Base-by-base conservation (phyloP, 2,113 vertebrate genomes). In the Hemicordylus capensis region DNA sequence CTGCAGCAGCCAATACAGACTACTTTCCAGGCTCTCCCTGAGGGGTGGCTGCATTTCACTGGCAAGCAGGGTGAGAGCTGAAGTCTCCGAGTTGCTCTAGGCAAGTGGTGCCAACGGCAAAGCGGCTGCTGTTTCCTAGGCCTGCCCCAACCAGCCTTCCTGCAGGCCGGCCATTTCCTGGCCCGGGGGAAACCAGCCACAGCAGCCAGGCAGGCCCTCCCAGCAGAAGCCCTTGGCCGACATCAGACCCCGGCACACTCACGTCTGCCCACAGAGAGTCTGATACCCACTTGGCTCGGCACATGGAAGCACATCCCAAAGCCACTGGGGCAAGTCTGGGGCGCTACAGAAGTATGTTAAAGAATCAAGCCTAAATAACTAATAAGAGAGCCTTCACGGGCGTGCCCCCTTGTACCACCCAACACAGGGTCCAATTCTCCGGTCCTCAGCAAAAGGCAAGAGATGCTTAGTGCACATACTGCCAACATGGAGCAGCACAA, bases 91-190 rank as follows among this genome's bases (percentile, higher is more conserved):
- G 58, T 59, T 42, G 8, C 37, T 51, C 56, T 51, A 37, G 26
- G 63, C 63, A 73, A 80, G 69, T 63, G 44, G 67, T 19, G 39
- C 56, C 24, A 19, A 63, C n/a, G 14, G 15, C 46, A 73, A 63
- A 80, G n/a, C n/a, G n/a, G 76, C n/a, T 73, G 56, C n/a, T 39
- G 64, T 80, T 66, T 64, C 84, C 69, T 54, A 26, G 22, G 58
- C 56, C 67, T 63, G 51, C 58, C 84, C 67, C 66, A 85, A n/a
- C 67, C 58, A 85, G 42, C 31, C 58, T 67, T 79, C 67, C 69
- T 46, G 34, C 34, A 66, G 12, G 46, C 22, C 59, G 26, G 48
- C 58, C 42, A 12, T 67, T 81, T 66, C 70, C 72, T 66, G 78
- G 69, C 59, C 66, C 5, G 56, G 56, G 34, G 9, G 11, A n/a